Evolutionary conservation across 2,888 invertebrate genomes (phyloP), one percentile per base, ranked within the genome.

Genomic region (Endotricha flammealis): DNA sequence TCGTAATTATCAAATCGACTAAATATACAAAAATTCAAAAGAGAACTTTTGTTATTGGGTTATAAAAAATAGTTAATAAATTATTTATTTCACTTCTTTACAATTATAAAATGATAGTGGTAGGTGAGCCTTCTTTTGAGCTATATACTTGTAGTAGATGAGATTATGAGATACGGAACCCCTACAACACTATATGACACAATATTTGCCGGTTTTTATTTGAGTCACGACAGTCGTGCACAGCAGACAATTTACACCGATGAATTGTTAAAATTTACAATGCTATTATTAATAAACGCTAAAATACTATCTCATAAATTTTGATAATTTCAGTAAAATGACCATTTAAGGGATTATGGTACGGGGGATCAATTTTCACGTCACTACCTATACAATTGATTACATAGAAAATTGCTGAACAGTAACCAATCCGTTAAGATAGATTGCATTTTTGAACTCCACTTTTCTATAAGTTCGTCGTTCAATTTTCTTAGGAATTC

Each of bases 241-340:
- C 47, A 44, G 46, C 43, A 39, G 50, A 57, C 57, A 56, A 55
- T 60, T 56, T 48, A 49, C 42, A 46, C 46, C 58, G 62, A 58
- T 64, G 64, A 61, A 57, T 49, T 49, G 50, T 49, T 54, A 40
- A 46, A 53, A 62, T 68, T 69, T 67, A 70, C 63, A 52, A 55
- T 46, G 59, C 61, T 50, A 64, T 69, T 69, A 64, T 61, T 45
- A 64, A 60, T 56, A 54, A 59, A 53, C 51, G 48, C 50, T 53
- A 49, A 49, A 54, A 54, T 51, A 36, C 42, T 40, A 39, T 48
- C 44, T 29, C 32, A 33, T 36, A 42, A 42, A 38, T 44, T 32
- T 39, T 42, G 41, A 55, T 48, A 44, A 51, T 55, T 51, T 44
- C 44, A 57, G 57, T 54, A 53, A 51, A 52, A 57, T 45, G 42